Percentiles rank a stretch among this genome's conserved stretches.
phyloP scores from a whole-genome alignment of 1,140 invertebrate species.

The Hyposmocoma kahamanoa region DNA sequence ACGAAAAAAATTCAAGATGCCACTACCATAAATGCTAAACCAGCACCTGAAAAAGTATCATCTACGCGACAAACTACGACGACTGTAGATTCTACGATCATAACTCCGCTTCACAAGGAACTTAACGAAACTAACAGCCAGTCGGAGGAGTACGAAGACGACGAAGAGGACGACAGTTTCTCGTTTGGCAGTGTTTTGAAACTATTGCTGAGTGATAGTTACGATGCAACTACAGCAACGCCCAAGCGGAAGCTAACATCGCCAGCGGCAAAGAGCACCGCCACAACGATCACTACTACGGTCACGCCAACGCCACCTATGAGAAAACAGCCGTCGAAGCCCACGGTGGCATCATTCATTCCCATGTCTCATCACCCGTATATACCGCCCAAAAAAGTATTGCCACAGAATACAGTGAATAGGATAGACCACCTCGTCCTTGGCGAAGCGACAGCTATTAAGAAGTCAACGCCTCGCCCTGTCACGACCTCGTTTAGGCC shows the following conservation, averaged over 20 bases:
- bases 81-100: conserved; percentile 22
- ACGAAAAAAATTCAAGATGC: neutral
- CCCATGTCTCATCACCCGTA: conserved; percentile 38
- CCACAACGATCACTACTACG: conserved; percentile 21
- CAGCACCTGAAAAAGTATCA: neutral
- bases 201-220: conserved; percentile 70
- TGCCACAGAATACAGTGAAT: conserved; percentile 33
- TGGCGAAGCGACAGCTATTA: conserved; percentile 56
- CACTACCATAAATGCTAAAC: neutral
- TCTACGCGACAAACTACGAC: conserved; percentile 20
- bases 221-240: conserved; percentile 42
- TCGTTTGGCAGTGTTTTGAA: conserved; percentile 76
- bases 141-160: conserved; percentile 44
- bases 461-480: conserved; percentile 27
- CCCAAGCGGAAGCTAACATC: conserved; percentile 22
- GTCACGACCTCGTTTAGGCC: conserved; percentile 19
- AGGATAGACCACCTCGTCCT: conserved; percentile 60
- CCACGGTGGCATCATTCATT: conserved; percentile 25
- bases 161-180: conserved; percentile 69
- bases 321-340: conserved; percentile 12
- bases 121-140: conserved; percentile 21
- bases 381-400: conserved; percentile 31
- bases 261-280: conserved; percentile 20
- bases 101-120: conserved; percentile 9
- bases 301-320: conserved; percentile 21